phyloP scores from a whole-genome alignment of 2,888 invertebrate genomes.

The Ephialtes manifestator region DNA sequence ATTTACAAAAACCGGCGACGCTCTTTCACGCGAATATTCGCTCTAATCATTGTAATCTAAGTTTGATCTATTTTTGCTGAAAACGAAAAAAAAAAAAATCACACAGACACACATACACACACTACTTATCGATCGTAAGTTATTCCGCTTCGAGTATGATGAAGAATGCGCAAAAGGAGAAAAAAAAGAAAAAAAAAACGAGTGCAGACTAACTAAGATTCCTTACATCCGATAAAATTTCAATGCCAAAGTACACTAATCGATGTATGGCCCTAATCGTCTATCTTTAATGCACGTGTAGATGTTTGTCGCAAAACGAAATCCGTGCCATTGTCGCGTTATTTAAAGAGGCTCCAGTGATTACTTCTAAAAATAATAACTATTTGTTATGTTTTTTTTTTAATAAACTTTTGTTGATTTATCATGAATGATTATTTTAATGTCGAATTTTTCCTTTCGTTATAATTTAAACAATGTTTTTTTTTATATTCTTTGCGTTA shows the following conservation, averaged over 20 bases:
- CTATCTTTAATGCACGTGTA: slow-evolving; percentile 48
- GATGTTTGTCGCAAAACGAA: slow-evolving; percentile 38
- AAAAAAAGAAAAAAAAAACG: slow-evolving; percentile 38
- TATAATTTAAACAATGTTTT: neutral
- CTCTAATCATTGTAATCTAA: slow-evolving; percentile 75
- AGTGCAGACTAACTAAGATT: slow-evolving; percentile 75
- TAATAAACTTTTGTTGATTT: slow-evolving; percentile 12
- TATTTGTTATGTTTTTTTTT: neutral
- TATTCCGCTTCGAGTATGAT: slow-evolving; percentile 78
- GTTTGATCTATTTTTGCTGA: slow-evolving; percentile 80
- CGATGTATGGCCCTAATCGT: slow-evolving; percentile 60
- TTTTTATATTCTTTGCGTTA: neutral
- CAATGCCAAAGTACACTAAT: slow-evolving; percentile 82
- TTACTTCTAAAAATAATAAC: neutral
- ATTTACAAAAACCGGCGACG: slow-evolving; percentile 61
- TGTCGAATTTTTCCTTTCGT: neutral
- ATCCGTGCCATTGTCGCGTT: slow-evolving; percentile 14
- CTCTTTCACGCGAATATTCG: slow-evolving; percentile 78
- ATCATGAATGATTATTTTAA: neutral
- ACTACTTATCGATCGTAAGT: slow-evolving; percentile 76
- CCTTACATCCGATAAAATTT: slow-evolving; percentile 79
- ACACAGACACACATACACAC: slow-evolving; percentile 33
- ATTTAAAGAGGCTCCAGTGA: slow-evolving; percentile 19
- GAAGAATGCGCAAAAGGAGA: slow-evolving; percentile 35
- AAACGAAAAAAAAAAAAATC: slow-evolving; percentile 39